A percentile compares a stretch with the other conserved stretches of the same genome.
Evolutionary conservation across 2,113 vertebrate genomes (phyloP).

Genomic region (Psilopogon haemacephalus): DNA sequence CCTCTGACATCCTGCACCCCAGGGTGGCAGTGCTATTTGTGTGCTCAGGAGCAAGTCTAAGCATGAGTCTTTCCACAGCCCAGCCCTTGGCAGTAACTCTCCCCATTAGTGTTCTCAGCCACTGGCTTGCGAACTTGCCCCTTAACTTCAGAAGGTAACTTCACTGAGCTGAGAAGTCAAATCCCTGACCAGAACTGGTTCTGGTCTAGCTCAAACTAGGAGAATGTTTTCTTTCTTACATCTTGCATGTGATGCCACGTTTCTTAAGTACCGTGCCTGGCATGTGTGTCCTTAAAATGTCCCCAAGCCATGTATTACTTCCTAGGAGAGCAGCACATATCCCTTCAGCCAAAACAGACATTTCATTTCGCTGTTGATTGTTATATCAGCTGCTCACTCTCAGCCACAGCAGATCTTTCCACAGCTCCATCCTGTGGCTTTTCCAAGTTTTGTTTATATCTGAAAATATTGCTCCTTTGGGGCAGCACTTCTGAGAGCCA

Average conservation of each 20-base stretch:
- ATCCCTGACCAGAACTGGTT: too few relatives aligned
- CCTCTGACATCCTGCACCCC: too few relatives aligned
- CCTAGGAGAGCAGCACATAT: not conserved
- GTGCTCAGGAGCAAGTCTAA: too few relatives aligned
- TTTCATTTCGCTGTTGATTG: not conserved
- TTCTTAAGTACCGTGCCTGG: slow-evolving; percentile 1
- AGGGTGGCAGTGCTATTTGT: too few relatives aligned
- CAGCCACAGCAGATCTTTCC: not conserved
- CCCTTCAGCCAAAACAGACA: slow-evolving; percentile 2
- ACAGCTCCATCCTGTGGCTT: not conserved
- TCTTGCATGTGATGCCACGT: not conserved
- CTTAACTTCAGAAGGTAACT: too few relatives aligned
- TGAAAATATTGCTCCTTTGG: not conserved
- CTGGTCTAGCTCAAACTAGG: too few relatives aligned
- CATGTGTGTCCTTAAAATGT: not conserved
- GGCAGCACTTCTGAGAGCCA: not conserved
- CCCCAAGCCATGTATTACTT: not conserved
- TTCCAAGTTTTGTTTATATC: not conserved
- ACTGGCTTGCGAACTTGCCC: too few relatives aligned
- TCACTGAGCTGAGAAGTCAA: too few relatives aligned
- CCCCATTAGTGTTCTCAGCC: too few relatives aligned
- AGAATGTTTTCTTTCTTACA: not conserved
- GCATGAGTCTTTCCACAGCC: too few relatives aligned
- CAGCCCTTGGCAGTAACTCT: too few relatives aligned
- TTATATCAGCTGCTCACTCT: slow-evolving; percentile 19